These are phyloP conservation scores for Druon quercuslanigerum DNA, from an alignment of 1,140 invertebrate species.

Conservation along the genomic window DNA sequence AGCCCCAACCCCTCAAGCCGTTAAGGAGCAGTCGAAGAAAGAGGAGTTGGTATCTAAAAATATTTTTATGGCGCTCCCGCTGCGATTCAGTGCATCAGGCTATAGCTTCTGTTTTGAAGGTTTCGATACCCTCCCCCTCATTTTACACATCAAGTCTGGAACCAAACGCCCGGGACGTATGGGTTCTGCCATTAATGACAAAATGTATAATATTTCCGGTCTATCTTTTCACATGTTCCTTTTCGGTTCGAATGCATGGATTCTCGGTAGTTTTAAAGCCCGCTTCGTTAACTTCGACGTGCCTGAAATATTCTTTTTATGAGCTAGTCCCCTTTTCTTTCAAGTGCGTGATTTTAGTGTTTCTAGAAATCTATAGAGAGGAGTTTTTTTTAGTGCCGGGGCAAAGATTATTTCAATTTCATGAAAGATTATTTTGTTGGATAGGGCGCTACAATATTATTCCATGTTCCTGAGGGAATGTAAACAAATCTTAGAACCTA, in stretches of 20 bases:
- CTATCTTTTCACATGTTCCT: background rate
- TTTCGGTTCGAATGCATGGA: background rate
- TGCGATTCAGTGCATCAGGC: conserved; percentile 52
- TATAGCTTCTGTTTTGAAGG: conserved; percentile 49
- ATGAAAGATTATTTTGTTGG: too few relatives aligned
- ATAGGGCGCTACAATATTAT: too few relatives aligned
- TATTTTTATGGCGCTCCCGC: conserved; percentile 70
- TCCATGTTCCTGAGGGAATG: too few relatives aligned
- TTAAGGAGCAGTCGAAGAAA: conserved; percentile 37
- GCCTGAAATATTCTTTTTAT: too few relatives aligned
- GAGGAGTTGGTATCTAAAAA: conserved; percentile 63
- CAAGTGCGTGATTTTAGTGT: too few relatives aligned
- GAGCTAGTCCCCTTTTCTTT: too few relatives aligned
- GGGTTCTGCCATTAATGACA: conserved; percentile 41
- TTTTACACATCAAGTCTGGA: too few relatives aligned
- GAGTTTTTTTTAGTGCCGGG: too few relatives aligned
- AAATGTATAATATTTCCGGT: conserved; percentile 50
- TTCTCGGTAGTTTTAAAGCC: background rate
- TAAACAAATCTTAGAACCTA: too few relatives aligned
- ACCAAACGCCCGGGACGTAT: background rate
- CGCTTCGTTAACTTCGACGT: background rate
- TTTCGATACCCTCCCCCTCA: conserved; percentile 41
- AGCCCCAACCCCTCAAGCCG: conserved; percentile 32
- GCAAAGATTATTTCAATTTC: too few relatives aligned
- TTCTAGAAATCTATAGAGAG: too few relatives aligned